phyloP scores from a whole-genome alignment of 2,113 vertebrate genomes.

The Neomonachus schauinslandi region DNA sequence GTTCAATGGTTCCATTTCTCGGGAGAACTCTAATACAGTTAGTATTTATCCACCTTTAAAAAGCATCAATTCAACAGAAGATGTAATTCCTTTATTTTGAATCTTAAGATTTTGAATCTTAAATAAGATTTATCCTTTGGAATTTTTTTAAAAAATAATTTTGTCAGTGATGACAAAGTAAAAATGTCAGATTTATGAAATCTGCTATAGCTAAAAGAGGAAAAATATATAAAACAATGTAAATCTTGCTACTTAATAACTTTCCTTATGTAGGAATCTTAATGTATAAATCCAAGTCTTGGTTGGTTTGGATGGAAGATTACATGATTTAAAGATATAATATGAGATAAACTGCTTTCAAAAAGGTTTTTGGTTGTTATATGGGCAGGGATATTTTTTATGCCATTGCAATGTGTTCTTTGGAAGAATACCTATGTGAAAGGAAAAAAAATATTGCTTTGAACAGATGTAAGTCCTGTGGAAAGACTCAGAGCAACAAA shows the following conservation, averaged over 20 bases:
- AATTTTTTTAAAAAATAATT: background rate
- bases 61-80: background rate
- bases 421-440: background rate
- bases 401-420: background rate
- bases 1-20: background rate
- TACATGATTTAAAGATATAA: background rate
- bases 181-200: background rate
- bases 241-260: background rate
- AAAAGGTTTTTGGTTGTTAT: background rate
- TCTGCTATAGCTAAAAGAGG: background rate
- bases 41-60: background rate
- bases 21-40: background rate
- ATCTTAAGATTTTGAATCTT: background rate
- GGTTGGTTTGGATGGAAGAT: background rate
- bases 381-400: background rate
- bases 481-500: background rate
- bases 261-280: background rate
- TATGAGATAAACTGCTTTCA: background rate
- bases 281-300: background rate
- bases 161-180: background rate
- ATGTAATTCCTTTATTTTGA: background rate
- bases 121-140: background rate
- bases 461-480: background rate
- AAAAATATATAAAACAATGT: background rate
- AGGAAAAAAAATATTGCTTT: background rate